Conservation (phyloP, 2,888 invertebrate species). For the Endotricha flammealis region DNA sequence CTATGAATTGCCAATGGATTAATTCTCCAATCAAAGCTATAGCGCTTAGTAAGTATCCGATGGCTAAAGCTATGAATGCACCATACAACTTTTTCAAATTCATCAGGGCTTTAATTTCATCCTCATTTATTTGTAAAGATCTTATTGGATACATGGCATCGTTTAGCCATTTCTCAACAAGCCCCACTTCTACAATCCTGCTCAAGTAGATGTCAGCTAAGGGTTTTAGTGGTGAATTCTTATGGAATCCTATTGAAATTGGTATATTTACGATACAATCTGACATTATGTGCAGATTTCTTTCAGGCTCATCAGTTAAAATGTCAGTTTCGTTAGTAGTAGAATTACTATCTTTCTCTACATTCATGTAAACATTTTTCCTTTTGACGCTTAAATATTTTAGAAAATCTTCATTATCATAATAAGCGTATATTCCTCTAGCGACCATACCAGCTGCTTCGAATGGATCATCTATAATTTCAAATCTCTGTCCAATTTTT, state of each 20-base stretch:
- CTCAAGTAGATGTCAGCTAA: conserved; percentile 82
- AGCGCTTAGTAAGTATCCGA: conserved; percentile 82
- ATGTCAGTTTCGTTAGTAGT: conserved; percentile 33
- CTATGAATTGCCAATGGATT: conserved; percentile 81
- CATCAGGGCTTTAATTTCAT: conserved; percentile 85
- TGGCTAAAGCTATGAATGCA: conserved; percentile 83
- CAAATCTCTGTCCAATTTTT: conserved; percentile 82
- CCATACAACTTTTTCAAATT: conserved; percentile 88
- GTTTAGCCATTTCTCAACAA: conserved; percentile 87
- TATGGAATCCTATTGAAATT: conserved; percentile 88
- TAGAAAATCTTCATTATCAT: conserved; percentile 86
- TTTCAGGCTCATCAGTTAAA: conserved; percentile 34
- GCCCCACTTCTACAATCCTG: conserved; percentile 84
- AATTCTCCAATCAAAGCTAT: conserved; percentile 79
- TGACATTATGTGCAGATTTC: conserved; percentile 87
- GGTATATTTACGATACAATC: conserved; percentile 90
- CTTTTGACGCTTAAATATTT: conserved; percentile 81
- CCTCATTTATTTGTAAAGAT: conserved; percentile 75
- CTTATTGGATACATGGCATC: conserved; percentile 82
- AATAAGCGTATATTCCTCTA: conserved; percentile 86
- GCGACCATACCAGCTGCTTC: conserved; percentile 82
- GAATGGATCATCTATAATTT: conserved; percentile 79
- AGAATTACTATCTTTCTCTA: conserved; percentile 35
- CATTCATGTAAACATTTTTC: conserved; percentile 47
- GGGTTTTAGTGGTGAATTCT: conserved; percentile 87